Percentiles rank a stretch among this genome's conserved stretches.
Conservation (phyloP, 2,888 invertebrate genomes). For the Galerucella pusilla region DNA sequence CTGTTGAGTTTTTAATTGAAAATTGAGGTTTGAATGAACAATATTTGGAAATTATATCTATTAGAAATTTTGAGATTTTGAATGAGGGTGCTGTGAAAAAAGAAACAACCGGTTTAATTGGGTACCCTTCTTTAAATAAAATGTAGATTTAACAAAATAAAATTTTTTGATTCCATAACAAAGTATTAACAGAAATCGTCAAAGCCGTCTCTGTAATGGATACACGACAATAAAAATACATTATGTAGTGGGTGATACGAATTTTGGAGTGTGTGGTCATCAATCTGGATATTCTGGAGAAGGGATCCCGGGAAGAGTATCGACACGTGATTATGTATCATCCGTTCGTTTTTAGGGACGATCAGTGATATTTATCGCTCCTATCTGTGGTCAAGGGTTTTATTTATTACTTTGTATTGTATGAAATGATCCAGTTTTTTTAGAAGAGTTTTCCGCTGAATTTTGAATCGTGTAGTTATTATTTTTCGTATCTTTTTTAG, state of each 20-base stretch:
- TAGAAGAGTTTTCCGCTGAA: conserved; percentile 1
- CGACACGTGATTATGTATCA: conserved; percentile 42
- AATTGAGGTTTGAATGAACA: no score
- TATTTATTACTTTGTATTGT: conserved; percentile 37
- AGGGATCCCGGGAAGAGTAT: conserved; percentile 22
- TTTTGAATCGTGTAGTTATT: conserved; percentile 19
- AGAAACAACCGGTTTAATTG: no score
- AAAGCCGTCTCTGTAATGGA: neutral
- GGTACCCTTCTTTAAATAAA: no score
- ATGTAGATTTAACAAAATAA: no score
- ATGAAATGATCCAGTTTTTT: conserved; percentile 29
- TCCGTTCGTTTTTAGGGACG: conserved; percentile 38
- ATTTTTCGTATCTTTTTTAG: conserved; percentile 22
- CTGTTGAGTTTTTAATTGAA: no score
- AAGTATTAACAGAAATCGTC: neutral
- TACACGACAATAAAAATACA: conserved; percentile 43
- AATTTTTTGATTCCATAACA: no score
- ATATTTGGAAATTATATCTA: no score
- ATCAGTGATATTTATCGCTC: conserved; percentile 41
- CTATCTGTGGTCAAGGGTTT: conserved; percentile 31
- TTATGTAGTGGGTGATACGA: conserved; percentile 37
- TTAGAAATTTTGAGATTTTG: no score
- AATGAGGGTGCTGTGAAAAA: no score
- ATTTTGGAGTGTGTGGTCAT: conserved; percentile 37
- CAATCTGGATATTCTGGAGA: conserved; percentile 40